A percentile compares a stretch with the other conserved stretches of the same genome.
Conservation (phyloP, 2,113 vertebrate species). For the Crotalus tigris region DNA sequence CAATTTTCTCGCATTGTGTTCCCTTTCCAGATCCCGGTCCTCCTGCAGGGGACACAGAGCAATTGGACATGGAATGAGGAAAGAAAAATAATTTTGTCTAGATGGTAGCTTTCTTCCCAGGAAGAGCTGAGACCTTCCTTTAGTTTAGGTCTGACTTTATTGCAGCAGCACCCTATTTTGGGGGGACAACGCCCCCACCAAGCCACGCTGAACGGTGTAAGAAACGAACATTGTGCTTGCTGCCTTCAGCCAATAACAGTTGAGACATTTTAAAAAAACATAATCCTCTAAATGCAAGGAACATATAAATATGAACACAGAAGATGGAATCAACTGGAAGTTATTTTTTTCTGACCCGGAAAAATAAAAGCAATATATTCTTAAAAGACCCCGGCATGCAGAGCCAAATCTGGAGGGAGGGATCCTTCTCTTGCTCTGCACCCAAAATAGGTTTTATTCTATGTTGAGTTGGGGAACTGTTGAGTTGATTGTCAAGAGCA, state of each 20-base stretch:
- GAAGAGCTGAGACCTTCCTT: too few species aligned
- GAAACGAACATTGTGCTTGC: background rate
- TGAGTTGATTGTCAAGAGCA: background rate
- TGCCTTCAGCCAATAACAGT: background rate
- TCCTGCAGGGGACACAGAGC: conserved; percentile 66
- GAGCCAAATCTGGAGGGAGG: background rate
- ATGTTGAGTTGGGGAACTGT: background rate
- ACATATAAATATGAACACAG: background rate
- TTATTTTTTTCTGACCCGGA: background rate
- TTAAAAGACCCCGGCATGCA: background rate
- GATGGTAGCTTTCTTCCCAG: background rate
- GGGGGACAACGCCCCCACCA: background rate
- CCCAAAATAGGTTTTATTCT: too few species aligned
- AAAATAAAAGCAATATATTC: background rate
- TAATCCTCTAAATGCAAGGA: too few species aligned
- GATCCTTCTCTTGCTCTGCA: background rate
- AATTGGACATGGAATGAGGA: too few species aligned
- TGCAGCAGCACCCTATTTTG: background rate
- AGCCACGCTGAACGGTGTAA: background rate
- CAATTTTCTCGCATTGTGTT: conserved; percentile 95
- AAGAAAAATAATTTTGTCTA: background rate
- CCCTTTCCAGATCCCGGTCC: conserved; percentile 98
- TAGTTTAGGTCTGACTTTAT: too few species aligned
- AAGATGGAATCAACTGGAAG: too few species aligned
- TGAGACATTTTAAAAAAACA: background rate